These are phyloP conservation scores for Grammomys dolichurus DNA, from an alignment of 2,113 vertebrate species.

Conservation along the genomic window DNA sequence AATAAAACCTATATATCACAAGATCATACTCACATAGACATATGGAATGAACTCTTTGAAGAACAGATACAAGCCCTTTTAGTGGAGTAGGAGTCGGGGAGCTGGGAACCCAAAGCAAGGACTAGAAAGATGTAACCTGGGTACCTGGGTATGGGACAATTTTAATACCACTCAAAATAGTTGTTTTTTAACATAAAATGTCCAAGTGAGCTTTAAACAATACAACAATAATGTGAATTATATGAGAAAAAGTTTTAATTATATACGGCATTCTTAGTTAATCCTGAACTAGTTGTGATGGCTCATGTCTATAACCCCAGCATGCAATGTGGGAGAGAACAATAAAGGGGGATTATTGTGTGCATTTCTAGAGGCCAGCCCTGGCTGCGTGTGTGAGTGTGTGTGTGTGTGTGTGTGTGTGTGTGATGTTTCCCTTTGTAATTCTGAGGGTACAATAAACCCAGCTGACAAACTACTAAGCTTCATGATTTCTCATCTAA, in stretches of 20 bases:
- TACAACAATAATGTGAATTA: neutral
- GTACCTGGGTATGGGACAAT: neutral
- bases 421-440: constrained; percentile 11
- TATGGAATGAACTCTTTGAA: constrained; percentile 34
- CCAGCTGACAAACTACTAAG: neutral
- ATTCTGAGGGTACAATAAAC: constrained; percentile 60
- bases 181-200: constrained; percentile 31
- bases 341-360: neutral
- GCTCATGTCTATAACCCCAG: neutral
- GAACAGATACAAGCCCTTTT: constrained; percentile 28
- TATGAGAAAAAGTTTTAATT: neutral
- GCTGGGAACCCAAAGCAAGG: neutral
- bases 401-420: too few species aligned
- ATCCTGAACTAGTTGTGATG: neutral
- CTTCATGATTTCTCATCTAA: neutral
- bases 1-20: neutral
- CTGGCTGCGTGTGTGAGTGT: too few species aligned
- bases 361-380: neutral
- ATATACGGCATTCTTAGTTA: neutral
- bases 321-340: neutral
- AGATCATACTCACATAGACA: neutral
- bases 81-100: neutral
- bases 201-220: neutral
- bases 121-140: neutral
- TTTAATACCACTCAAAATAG: constrained; percentile 1